Evolutionary conservation across 2,888 invertebrate species (phyloP).

Genomic region (Ctenicera cuprea): DNA sequence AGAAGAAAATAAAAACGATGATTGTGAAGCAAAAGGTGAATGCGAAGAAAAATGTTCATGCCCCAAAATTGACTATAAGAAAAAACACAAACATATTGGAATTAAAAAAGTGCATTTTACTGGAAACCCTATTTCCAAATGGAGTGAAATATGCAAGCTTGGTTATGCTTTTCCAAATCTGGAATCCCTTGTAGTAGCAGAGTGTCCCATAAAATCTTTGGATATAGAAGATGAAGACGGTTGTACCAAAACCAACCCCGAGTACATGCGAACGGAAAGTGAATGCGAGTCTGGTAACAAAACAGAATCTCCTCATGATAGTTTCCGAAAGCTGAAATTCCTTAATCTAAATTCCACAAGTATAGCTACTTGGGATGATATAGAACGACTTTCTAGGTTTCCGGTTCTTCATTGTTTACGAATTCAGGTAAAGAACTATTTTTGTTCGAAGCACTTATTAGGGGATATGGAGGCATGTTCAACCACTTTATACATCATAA

Average conservation of each 20-base stretch:
- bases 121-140: conserved; percentile 89
- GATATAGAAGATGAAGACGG: conserved; percentile 63
- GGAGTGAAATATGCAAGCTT: conserved; percentile 89
- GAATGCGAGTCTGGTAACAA: conserved; percentile 74
- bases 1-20: conserved; percentile 50
- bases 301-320: conserved; percentile 78
- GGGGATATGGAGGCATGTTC: too few relatives aligned
- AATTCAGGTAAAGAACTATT: conserved; percentile 79
- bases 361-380: conserved; percentile 90
- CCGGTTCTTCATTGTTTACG: conserved; percentile 89
- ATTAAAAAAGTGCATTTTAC: conserved; percentile 90
- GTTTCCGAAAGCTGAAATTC: conserved; percentile 82
- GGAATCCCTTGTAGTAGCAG: conserved; percentile 89
- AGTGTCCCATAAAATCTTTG: conserved; percentile 84
- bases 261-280: conserved; percentile 75
- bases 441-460: too few relatives aligned
- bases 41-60: conserved; percentile 60
- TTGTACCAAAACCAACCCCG: conserved; percentile 58
- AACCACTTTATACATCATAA: too few relatives aligned
- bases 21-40: conserved; percentile 61
- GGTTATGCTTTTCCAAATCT: conserved; percentile 91
- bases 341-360: conserved; percentile 91
- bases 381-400: conserved; percentile 90
- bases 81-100: conserved; percentile 75
- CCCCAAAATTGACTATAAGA: conserved; percentile 62